A percentile compares a stretch with the other conserved stretches of the same genome.
Evolutionary conservation across 2,113 vertebrate genomes (phyloP).

Genomic region (Ptilorrhoa leucosticta): DNA sequence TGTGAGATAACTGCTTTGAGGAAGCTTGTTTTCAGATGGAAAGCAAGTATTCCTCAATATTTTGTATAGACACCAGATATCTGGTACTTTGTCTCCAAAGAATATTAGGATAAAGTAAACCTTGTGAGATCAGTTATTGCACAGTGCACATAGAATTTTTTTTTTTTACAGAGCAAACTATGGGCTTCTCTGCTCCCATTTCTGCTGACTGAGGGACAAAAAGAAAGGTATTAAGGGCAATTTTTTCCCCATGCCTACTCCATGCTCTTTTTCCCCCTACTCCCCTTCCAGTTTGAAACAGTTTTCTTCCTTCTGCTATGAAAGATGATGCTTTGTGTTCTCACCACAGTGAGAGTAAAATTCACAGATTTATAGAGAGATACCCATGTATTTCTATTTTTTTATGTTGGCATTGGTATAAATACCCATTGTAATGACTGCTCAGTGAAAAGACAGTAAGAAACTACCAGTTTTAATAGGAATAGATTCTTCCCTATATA

Average conservation of each 20-base stretch:
- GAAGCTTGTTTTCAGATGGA: neutral
- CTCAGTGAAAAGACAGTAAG: neutral
- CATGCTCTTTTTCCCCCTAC: neutral
- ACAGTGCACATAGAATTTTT: neutral
- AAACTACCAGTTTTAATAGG: neutral
- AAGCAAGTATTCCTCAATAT: neutral
- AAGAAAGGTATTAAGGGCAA: neutral
- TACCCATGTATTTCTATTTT: neutral
- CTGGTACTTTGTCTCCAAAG: neutral
- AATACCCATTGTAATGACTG: neutral
- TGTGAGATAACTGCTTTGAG: neutral
- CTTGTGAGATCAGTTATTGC: neutral
- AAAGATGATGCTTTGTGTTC: neutral
- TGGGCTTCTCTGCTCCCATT: fast-evolving
- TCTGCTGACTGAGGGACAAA: neutral
- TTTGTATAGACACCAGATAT: neutral
- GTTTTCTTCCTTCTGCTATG: neutral
- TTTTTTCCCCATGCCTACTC: neutral
- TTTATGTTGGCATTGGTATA: neutral
- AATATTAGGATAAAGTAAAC: neutral
- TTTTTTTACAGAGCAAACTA: neutral
- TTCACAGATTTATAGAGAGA: neutral
- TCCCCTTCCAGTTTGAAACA: neutral
- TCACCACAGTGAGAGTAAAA: neutral
- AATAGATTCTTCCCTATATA: neutral